These are phyloP conservation scores for Riparia riparia DNA, from an alignment of 2,113 vertebrate genomes.

Conservation along the genomic window DNA sequence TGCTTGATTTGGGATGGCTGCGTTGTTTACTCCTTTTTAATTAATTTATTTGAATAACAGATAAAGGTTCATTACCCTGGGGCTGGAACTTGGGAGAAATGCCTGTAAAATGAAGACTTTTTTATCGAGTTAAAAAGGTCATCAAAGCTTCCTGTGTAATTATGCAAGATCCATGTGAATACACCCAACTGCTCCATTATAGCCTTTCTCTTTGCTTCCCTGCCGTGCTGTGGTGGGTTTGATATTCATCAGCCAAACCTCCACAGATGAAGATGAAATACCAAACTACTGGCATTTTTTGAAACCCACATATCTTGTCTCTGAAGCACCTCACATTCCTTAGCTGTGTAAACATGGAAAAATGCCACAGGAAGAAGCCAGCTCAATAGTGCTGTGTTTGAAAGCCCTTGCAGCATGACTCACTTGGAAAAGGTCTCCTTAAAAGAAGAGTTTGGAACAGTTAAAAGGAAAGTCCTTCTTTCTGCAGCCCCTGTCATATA, in stretches of 20 bases:
- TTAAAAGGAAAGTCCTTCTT: slow-evolving; percentile 14
- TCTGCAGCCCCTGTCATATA: not conserved
- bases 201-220: not conserved
- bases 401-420: not conserved
- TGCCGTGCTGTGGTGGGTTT: not conserved
- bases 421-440: slow-evolving; percentile 41
- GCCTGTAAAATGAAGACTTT: not conserved
- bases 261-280: slow-evolving; percentile 10
- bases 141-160: not conserved
- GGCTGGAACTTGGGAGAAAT: not conserved
- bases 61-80: not conserved
- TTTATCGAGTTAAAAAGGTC: not conserved
- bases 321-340: not conserved
- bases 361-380: slow-evolving; percentile 17
- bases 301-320: slow-evolving; percentile 3
- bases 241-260: not conserved
- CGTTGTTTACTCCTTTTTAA: not conserved
- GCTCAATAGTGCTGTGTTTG: not conserved
- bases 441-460: slow-evolving; percentile 9
- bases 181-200: not conserved
- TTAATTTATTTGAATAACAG: not conserved
- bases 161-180: not conserved
- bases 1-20: not conserved
- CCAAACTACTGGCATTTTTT: not conserved
- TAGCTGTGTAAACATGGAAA: slow-evolving; percentile 25